phyloP scores from a whole-genome alignment of 2,797 vertebrate species.

The Arctocebus calabarensis region DNA sequence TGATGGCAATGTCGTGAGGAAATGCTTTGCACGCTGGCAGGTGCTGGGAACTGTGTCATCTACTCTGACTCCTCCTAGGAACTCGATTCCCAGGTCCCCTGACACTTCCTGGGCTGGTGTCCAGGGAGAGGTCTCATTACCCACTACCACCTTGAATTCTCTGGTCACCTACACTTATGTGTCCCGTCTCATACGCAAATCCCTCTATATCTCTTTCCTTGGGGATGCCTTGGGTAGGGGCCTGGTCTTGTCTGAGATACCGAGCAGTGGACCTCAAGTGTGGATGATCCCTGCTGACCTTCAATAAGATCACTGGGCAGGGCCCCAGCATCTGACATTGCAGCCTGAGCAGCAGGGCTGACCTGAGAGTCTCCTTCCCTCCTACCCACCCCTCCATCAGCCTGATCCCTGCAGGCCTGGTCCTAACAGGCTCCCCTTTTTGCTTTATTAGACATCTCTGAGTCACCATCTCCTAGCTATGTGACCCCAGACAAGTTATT shows the following conservation, averaged over 20 bases:
- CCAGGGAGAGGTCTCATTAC: background rate
- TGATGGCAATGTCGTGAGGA: background rate
- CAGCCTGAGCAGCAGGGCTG: background rate
- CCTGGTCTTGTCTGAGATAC: background rate
- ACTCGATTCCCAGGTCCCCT: background rate
- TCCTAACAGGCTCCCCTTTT: background rate
- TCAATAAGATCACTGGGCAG: background rate
- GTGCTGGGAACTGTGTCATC: background rate
- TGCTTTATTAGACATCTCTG: background rate
- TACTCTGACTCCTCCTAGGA: background rate
- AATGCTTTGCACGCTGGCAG: background rate
- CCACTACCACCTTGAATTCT: background rate
- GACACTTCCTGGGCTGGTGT: background rate
- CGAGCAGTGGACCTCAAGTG: background rate
- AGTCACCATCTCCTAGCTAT: background rate
- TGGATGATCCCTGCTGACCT: background rate
- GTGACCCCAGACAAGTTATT: background rate
- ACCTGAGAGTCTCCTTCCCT: background rate
- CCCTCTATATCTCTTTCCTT: background rate
- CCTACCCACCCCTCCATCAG: background rate
- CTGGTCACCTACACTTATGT: background rate
- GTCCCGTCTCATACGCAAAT: background rate
- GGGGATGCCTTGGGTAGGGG: background rate
- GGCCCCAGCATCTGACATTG: background rate
- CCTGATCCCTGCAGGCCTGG: accelerated